Evolutionary conservation across 2,797 vertebrate genomes (phyloP).

Genomic region (Capromys pilorides): DNA sequence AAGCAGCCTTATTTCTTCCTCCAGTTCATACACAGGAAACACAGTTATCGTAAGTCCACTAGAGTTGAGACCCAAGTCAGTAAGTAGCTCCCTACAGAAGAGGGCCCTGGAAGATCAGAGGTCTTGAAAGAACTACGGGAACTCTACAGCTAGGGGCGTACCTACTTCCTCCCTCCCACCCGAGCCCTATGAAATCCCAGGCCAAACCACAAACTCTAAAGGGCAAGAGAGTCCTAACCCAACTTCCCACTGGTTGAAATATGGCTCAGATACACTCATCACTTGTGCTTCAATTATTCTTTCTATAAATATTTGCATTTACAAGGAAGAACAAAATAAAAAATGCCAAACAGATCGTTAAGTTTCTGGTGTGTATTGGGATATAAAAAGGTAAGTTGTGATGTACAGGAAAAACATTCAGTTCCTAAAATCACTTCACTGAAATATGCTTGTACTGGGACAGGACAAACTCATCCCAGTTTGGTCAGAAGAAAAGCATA

Average conservation of each 20-base stretch:
- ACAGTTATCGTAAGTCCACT: not conserved
- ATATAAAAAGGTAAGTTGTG: not conserved
- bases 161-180: too few relatives aligned
- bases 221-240: not conserved
- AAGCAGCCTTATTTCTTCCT: not conserved
- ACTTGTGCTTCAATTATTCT: not conserved
- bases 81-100: not conserved
- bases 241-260: not conserved
- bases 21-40: not conserved
- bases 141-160: not conserved
- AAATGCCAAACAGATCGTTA: not conserved
- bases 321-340: conserved; percentile 4
- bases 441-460: not conserved
- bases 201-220: not conserved
- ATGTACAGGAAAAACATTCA: not conserved
- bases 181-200: not conserved
- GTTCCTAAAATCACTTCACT: not conserved
- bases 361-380: not conserved
- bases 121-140: not conserved
- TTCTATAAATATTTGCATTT: not conserved
- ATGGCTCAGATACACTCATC: not conserved
- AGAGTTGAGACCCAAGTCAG: not conserved
- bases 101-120: not conserved
- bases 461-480: not conserved
- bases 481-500: not conserved